phyloP scores from a whole-genome alignment of 2,888 invertebrate species.

The Parasteatoda lunata region DNA sequence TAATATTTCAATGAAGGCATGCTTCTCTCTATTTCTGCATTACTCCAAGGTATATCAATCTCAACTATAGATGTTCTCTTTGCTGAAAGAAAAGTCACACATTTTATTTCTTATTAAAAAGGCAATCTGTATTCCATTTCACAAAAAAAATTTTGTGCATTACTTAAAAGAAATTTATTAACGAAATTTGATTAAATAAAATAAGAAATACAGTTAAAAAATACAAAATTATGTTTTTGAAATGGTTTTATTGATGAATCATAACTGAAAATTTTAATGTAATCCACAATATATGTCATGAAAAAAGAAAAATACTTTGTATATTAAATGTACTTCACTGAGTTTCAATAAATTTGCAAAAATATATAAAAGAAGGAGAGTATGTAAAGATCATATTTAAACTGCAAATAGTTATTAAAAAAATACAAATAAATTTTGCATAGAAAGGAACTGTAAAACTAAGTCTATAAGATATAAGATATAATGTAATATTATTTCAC shows the following conservation, averaged over 20 bases:
- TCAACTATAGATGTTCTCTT: constrained; percentile 85
- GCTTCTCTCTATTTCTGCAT: constrained; percentile 85
- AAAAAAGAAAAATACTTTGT: no score
- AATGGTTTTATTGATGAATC: background rate
- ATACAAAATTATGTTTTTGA: background rate
- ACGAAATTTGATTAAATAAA: background rate
- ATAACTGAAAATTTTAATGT: background rate
- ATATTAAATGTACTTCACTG: no score
- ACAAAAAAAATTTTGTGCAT: background rate
- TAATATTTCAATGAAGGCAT: constrained; percentile 98
- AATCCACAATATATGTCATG: no score
- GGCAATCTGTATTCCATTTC: background rate
- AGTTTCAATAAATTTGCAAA: no score
- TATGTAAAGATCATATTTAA: no score
- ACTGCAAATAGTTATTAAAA: no score
- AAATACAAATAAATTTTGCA: no score
- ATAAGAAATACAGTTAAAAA: background rate
- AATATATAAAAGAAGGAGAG: no score
- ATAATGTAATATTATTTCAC: no score
- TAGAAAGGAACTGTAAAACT: no score
- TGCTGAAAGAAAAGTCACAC: constrained; percentile 76
- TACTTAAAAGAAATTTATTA: background rate
- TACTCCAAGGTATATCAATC: constrained; percentile 89
- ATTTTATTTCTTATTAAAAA: background rate
- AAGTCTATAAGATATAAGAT: no score